Percentiles rank a stretch among this genome's conserved stretches.
phyloP scores from a whole-genome alignment of 2,113 vertebrate genomes.

The Tapirus terrestris region DNA sequence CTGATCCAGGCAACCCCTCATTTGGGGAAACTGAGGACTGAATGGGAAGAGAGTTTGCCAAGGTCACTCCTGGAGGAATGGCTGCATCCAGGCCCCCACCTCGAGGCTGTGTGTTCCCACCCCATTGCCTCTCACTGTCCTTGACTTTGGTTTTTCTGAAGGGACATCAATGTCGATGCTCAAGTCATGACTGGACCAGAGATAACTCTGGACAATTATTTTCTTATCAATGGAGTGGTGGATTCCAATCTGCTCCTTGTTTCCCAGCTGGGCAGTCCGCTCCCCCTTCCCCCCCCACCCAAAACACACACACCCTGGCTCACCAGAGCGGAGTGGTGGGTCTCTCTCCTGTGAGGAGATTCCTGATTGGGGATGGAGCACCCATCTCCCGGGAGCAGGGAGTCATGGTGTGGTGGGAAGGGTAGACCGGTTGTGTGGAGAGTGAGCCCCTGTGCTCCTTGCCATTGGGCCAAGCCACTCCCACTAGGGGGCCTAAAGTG shows the following conservation, averaged over 20 bases:
- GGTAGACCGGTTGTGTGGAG: background rate
- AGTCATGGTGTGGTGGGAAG: fast-evolving
- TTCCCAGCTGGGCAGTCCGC: background rate
- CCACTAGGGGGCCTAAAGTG: fast-evolving
- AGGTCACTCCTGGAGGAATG: fast-evolving
- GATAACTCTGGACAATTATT: fast-evolving
- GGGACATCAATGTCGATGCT: fast-evolving
- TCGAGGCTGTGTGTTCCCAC: fast-evolving
- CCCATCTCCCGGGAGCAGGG: fast-evolving
- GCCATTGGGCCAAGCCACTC: fast-evolving
- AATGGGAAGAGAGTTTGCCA: background rate
- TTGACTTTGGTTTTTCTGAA: background rate
- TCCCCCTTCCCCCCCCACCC: fast-evolving
- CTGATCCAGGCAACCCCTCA: fast-evolving
- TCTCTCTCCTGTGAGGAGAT: background rate
- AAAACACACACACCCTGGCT: fast-evolving
- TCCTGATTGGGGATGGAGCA: fast-evolving
- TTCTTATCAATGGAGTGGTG: fast-evolving
- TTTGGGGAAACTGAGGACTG: background rate
- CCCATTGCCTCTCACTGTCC: fast-evolving
- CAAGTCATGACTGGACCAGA: fast-evolving
- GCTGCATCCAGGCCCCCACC: fast-evolving
- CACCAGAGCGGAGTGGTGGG: fast-evolving
- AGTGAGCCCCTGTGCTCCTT: fast-evolving
- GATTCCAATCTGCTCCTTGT: fast-evolving